A percentile compares a stretch with the other conserved stretches of the same genome.
phyloP scores from a whole-genome alignment of 2,888 invertebrate genomes.

The Erebia epiphron region DNA sequence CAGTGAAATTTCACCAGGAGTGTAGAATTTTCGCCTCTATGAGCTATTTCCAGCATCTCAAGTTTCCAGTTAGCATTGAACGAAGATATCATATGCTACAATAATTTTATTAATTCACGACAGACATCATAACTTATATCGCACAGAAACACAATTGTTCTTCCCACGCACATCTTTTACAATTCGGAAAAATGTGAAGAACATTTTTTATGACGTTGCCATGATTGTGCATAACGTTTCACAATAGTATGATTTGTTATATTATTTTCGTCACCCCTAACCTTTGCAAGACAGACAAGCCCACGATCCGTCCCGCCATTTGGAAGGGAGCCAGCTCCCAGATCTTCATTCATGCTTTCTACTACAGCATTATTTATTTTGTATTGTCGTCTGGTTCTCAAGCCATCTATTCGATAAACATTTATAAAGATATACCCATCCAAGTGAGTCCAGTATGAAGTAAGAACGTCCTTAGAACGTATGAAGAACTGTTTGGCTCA shows the following conservation, averaged over 20 bases:
- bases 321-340: slow-evolving; percentile 59
- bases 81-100: too few relatives aligned
- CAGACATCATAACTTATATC: slow-evolving; percentile 8
- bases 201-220: slow-evolving; percentile 5
- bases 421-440: background rate
- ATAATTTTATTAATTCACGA: background rate
- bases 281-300: slow-evolving; percentile 58
- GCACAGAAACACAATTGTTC: background rate
- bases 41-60: too few relatives aligned
- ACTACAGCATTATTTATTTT: slow-evolving; percentile 40
- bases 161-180: slow-evolving; percentile 4
- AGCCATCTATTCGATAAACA: slow-evolving; percentile 21
- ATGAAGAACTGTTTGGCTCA: background rate
- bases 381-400: slow-evolving; percentile 36
- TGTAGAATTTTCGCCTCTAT: too few relatives aligned
- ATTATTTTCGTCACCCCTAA: slow-evolving; percentile 70
- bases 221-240: slow-evolving; percentile 38
- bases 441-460: background rate
- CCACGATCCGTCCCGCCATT: slow-evolving; percentile 53
- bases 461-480: background rate
- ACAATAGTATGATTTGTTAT: slow-evolving; percentile 53
- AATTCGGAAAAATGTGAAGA: slow-evolving; percentile 11
- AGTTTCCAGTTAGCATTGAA: too few relatives aligned
- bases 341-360: slow-evolving; percentile 55
- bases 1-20: too few relatives aligned